Conservation (phyloP, 2,113 vertebrate genomes). For the Narcine bancroftii region DNA sequence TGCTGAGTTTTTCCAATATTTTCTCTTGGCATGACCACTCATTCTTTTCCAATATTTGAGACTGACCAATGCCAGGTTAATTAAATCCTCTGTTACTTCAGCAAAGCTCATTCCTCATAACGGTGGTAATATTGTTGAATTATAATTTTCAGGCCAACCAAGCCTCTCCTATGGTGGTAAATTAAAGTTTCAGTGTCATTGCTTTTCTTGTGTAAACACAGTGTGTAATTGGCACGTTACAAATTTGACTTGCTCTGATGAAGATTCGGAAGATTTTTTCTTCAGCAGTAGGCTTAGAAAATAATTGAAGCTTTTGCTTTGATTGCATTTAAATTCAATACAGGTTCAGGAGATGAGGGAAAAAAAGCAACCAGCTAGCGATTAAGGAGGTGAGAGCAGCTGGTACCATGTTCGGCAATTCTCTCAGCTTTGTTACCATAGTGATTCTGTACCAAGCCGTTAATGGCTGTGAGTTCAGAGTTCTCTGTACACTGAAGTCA, state of each 20-base stretch:
- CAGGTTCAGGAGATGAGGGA: constrained; percentile 41
- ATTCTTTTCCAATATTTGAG: neutral
- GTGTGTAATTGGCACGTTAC: neutral
- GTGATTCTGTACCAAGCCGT: constrained; percentile 59
- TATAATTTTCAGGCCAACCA: constrained; percentile 8
- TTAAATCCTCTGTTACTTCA: neutral
- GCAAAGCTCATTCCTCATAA: neutral
- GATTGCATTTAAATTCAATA: constrained; percentile 28
- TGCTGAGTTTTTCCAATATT: too few relatives aligned
- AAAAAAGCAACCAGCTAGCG: constrained; percentile 42
- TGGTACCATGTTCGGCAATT: constrained; percentile 50
- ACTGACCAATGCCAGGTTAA: neutral
- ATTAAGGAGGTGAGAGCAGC: constrained; percentile 47
- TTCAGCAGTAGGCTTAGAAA: neutral
- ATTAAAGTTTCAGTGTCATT: neutral
- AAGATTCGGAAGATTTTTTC: neutral
- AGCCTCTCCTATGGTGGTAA: neutral
- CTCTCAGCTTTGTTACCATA: constrained; percentile 59
- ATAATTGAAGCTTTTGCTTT: neutral
- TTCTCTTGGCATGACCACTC: too few relatives aligned
- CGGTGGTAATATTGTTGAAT: neutral
- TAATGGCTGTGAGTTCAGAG: constrained; percentile 47
- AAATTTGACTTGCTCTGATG: neutral
- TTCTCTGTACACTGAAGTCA: constrained; percentile 28
- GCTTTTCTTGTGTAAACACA: neutral